phyloP scores from a whole-genome alignment of 2,888 invertebrate genomes.

The Tenthredo scrophulariae region DNA sequence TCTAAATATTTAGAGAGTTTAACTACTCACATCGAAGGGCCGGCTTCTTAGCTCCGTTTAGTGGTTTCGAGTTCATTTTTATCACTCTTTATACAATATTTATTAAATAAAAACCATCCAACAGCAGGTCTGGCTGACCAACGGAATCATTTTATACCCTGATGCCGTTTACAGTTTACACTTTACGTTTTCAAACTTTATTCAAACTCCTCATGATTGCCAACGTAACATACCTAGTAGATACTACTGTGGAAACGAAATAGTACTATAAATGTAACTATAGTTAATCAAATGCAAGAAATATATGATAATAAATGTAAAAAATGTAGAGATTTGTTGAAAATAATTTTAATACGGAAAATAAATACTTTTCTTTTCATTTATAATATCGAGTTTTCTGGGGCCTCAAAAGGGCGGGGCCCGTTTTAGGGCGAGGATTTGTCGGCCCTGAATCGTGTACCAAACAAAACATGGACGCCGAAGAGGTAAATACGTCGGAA shows the following conservation, averaged over 20 bases:
- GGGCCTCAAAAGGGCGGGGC: constrained; percentile 28
- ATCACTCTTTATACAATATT: background rate
- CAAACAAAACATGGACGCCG: constrained; percentile 76
- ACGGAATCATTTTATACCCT: constrained; percentile 1
- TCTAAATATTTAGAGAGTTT: background rate
- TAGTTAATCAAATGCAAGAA: background rate
- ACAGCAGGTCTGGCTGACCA: background rate
- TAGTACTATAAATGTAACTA: background rate
- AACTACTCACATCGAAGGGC: constrained; percentile 5
- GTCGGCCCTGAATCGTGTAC: constrained; percentile 56
- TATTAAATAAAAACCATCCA: background rate
- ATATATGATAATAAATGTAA: background rate
- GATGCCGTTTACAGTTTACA: background rate
- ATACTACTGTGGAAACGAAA: background rate
- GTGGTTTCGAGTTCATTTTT: background rate
- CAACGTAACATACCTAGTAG: background rate
- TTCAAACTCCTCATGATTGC: background rate
- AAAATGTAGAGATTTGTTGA: background rate
- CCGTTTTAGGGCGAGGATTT: background rate
- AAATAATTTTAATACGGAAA: background rate
- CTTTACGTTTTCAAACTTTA: background rate
- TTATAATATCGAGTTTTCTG: background rate
- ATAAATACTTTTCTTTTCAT: background rate
- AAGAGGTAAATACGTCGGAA: constrained; percentile 72
- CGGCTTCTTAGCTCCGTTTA: background rate